Conservation (phyloP, 2,888 invertebrate genomes). For the Ophraella communa region DNA sequence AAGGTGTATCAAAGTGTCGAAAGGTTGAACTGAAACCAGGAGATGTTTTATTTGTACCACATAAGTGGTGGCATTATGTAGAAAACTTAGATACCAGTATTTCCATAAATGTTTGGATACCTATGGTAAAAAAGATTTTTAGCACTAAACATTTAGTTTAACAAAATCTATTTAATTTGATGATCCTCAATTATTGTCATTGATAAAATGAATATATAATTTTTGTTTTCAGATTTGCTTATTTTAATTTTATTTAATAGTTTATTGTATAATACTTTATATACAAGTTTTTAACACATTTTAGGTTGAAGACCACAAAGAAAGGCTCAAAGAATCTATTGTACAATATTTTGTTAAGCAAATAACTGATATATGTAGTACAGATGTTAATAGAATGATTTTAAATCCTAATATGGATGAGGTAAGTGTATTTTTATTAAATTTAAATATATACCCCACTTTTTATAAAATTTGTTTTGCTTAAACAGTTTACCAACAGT, state of each 20-base stretch:
- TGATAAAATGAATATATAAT: no score
- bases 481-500: no score
- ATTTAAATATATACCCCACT: no score
- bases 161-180: background rate
- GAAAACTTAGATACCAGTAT: slow-evolving; percentile 79
- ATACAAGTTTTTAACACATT: no score
- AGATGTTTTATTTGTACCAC: slow-evolving; percentile 87
- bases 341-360: slow-evolving; percentile 72
- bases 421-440: slow-evolving; percentile 32
- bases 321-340: slow-evolving; percentile 69
- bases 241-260: no score
- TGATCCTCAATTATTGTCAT: no score
- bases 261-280: no score
- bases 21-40: slow-evolving; percentile 78
- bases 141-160: slow-evolving; percentile 22
- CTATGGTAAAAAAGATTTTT: slow-evolving; percentile 64
- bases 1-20: slow-evolving; percentile 48
- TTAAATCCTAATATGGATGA: slow-evolving; percentile 74
- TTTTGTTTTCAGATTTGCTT: no score
- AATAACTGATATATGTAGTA: slow-evolving; percentile 64
- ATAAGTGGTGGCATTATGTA: slow-evolving; percentile 98
- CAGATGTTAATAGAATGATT: slow-evolving; percentile 61
- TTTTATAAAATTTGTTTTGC: no score
- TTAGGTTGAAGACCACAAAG: slow-evolving; percentile 31
- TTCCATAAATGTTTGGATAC: slow-evolving; percentile 74